Conservation (phyloP, 2,113 vertebrate genomes). For the Enhydra lutris region DNA sequence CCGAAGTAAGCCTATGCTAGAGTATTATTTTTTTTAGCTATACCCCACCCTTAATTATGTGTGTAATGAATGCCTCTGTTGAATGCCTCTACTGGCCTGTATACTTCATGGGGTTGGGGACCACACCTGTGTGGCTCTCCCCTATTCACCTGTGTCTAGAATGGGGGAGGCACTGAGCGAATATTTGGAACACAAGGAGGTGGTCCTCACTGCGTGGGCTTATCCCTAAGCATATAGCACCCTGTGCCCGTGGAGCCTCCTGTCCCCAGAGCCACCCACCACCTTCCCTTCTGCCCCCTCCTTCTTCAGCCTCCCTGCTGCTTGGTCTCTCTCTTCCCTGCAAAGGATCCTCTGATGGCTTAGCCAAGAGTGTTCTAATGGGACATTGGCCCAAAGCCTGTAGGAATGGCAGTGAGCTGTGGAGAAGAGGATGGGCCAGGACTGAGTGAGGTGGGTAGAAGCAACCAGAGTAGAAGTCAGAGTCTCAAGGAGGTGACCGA, state of each 20-base stretch:
- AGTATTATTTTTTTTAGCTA: background rate
- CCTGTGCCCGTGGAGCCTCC: background rate
- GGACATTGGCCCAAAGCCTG: background rate
- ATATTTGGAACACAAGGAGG: background rate
- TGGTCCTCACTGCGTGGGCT: background rate
- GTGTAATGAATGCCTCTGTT: background rate
- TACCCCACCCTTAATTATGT: background rate
- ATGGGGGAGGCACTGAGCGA: background rate
- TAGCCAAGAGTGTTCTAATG: background rate
- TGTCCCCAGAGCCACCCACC: background rate
- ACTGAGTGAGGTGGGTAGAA: background rate
- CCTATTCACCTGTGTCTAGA: background rate
- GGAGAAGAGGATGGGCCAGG: background rate
- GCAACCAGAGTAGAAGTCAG: background rate
- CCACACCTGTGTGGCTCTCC: background rate
- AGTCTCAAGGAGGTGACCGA: background rate
- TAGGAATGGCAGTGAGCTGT: background rate
- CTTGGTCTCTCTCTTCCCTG: background rate
- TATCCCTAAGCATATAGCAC: background rate
- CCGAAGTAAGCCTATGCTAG: background rate
- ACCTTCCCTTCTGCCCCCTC: background rate
- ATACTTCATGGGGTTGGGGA: background rate
- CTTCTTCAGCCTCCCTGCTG: background rate
- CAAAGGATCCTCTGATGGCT: background rate
- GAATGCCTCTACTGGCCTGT: background rate